Base-by-base conservation (phyloP, 2,113 vertebrate species). In the Podarcis cretensis region DNA sequence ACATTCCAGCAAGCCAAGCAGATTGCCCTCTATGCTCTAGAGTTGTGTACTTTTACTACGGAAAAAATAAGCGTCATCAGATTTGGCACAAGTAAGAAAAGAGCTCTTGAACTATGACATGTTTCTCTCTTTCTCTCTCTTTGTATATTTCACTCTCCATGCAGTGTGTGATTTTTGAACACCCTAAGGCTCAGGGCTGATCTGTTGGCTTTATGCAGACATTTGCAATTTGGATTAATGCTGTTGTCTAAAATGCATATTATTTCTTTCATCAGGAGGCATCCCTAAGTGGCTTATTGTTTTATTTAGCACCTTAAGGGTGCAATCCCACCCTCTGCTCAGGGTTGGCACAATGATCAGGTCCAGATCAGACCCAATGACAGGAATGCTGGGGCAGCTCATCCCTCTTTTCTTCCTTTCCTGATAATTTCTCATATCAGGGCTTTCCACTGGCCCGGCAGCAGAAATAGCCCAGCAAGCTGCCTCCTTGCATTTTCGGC, bases 1-100 rank as follows among this genome's bases (percentile, higher is more conserved):
- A 82, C 90, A 37, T 95, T 98, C 71, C 48, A 82, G 16, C 90
- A 95, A 48, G 97, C 98, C 78, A 97, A 96, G 85, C 94, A 89
- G 7, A 95, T 98, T n/a, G 97, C 97, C 83, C 91, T 98, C 84
- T 83, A 93, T 18, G 87, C 96, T 14, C 94, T 98, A 63, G 91
- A 91, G 40, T 81, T 91, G 57, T 82, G 97, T 37, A n/a, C 74
- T n/a, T 78, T 13, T 35, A 32, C 16, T 83, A 79, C 35, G 83
- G 82, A 85, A 57, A 95, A 88, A 77, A 32, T 98, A 37, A 98
- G 98, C 65, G 35, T 98, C 5, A 7, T 98, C 82, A 94, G 94
- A 71, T 98, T 99, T 87, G 97, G 97, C 74, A 97, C 97, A 93
- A 96, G 97, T 98, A 80, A 91, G 97, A 27, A 83, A 35, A 35